phyloP scores from a whole-genome alignment of 2,797 vertebrate species.

The Helostoma temminkii region DNA sequence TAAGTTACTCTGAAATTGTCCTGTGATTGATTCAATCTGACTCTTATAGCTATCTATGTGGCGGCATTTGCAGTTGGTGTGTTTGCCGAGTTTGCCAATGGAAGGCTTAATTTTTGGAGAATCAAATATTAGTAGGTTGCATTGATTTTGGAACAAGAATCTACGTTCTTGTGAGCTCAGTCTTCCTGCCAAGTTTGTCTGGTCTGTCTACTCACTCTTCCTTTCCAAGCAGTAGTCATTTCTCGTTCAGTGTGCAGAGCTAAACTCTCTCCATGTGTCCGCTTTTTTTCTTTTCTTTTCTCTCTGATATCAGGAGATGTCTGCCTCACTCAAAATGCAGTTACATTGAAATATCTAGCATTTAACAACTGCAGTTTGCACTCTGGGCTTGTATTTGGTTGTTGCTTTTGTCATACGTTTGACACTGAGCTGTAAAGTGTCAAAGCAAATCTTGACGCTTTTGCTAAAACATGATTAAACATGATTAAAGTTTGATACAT shows the following conservation, averaged over 20 bases:
- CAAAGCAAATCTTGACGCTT: conserved; percentile 21
- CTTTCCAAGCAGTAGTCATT: conserved; percentile 59
- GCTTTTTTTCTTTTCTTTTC: conserved; percentile 25
- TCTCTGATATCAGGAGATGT: conserved; percentile 30
- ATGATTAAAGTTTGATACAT: conserved; percentile 20
- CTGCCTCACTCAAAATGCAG: conserved; percentile 11
- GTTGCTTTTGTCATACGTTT: background rate
- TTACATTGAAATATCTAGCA: conserved; percentile 18
- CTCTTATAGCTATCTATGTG: conserved; percentile 18
- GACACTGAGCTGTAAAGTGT: conserved; percentile 22
- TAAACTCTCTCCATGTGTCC: conserved; percentile 20
- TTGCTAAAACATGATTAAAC: conserved; percentile 27
- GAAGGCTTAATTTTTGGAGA: conserved; percentile 62
- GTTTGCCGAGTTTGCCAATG: conserved; percentile 51
- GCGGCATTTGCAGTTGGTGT: conserved; percentile 16
- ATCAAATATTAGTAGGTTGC: conserved; percentile 78
- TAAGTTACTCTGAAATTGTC: conserved; percentile 4
- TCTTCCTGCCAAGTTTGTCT: conserved; percentile 74
- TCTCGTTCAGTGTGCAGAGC: conserved; percentile 40
- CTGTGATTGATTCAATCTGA: conserved; percentile 12
- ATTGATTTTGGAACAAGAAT: conserved; percentile 77
- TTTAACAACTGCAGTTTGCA: conserved; percentile 4
- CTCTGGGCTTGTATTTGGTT: background rate
- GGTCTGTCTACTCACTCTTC: conserved; percentile 72
- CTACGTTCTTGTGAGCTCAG: conserved; percentile 68